Base-by-base conservation (phyloP, 1,140 invertebrate species). In the Apis cerana region DNA sequence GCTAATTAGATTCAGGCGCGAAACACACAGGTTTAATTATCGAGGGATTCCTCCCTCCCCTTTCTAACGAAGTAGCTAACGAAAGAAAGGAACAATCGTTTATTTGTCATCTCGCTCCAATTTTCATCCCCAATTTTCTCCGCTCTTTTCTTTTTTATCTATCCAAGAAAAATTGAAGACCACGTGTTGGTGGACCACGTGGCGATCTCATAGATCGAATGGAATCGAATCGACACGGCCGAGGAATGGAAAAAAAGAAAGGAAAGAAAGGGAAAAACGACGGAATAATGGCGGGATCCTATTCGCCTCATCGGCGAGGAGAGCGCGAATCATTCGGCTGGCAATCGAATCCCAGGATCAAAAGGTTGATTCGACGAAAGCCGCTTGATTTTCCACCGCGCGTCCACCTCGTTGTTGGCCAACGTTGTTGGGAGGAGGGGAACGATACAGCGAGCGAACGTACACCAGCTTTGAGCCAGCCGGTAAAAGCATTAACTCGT, bases 11-110 rank as follows among this genome's bases (percentile, higher is more conserved):
- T 43, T 23, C n/a, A 19, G 27, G 23, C 56, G 64, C 72, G 50
- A 68, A 67, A 68, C 54, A 76, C 59, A 62, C 33, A 33, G 13
- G 64, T 81, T 82, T 82, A 76, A 82, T 82, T 82, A 82, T 82
- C 80, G 75, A 33, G 62, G 48, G 43, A 33, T 33, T 3, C 52
- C 3, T 43, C 19, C 11, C 33, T 19, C 43, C 27, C 23, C 48
- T 81, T 75, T 81, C 67, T 59, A 50, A 68, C 71, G 71, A 75
- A 27, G 17, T 27, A 5, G 4, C 62, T 1, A 17, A 58, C 33
- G 33, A 43, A 5, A 43, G 33, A 43, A 43, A 43, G 33, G 70
- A 65, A 50, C 15, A 74, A 67, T 75, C 43, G 71, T 62, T 81
- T 75, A 81, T 80, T 80, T 80, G 65, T 80, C 61, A 10, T 50